These are phyloP conservation scores for Eubucco bourcierii DNA, from an alignment of 2,113 vertebrate species.

Conservation along the genomic window DNA sequence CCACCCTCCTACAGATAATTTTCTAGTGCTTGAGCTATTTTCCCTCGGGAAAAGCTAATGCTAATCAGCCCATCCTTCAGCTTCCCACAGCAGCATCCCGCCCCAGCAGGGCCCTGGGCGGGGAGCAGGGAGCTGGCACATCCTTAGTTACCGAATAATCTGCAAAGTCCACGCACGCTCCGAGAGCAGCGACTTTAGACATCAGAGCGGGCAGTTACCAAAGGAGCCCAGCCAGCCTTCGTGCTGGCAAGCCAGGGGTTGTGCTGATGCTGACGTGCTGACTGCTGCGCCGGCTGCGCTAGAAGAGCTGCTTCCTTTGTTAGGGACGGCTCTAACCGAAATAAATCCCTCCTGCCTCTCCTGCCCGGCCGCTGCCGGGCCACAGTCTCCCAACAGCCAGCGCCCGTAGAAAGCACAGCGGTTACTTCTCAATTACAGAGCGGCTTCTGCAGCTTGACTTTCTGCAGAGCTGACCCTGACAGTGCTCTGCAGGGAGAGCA, in stretches of 20 bases:
- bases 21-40: neutral
- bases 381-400: neutral
- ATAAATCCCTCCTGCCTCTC: neutral
- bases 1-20: neutral
- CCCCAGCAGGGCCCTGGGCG: rapidly evolving
- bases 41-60: neutral
- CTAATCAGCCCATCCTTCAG: neutral
- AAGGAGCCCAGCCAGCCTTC: neutral
- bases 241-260: neutral
- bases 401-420: neutral
- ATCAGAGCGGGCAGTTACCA: neutral
- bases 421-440: constrained; percentile 46
- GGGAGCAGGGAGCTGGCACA: neutral
- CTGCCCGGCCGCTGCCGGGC: neutral
- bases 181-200: rapidly evolving
- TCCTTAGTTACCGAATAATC: neutral
- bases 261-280: rapidly evolving
- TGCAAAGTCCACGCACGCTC: neutral
- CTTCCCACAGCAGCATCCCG: neutral
- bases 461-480: neutral
- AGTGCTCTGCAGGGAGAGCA: neutral
- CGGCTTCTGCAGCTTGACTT: constrained; percentile 3
- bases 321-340: neutral
- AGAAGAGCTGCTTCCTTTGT: neutral
- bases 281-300: rapidly evolving